Conservation (phyloP, 2,888 invertebrate species). For the Nephrotoma appendiculata region DNA sequence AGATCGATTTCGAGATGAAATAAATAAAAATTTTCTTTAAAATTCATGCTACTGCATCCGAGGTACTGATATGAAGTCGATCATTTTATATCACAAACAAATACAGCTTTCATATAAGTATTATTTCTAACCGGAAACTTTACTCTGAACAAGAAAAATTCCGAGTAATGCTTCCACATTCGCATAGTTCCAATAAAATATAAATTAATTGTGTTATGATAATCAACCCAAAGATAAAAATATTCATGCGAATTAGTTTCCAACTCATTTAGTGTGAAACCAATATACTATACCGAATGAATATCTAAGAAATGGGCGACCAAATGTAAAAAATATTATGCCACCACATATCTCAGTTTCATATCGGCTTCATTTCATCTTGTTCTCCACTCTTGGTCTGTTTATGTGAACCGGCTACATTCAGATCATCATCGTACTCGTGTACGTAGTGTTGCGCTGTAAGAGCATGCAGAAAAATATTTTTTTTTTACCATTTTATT, state of each 20-base stretch:
- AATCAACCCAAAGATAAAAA: not conserved
- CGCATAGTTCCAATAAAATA: not conserved
- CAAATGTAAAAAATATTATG: not conserved
- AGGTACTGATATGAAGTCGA: too few species aligned
- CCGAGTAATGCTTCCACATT: too few species aligned
- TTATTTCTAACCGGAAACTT: too few species aligned
- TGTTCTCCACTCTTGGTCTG: not conserved
- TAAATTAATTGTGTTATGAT: not conserved
- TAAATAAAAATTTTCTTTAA: too few species aligned
- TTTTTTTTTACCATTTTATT: not conserved
- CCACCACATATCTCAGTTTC: not conserved
- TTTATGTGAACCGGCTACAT: not conserved
- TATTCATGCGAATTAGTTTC: not conserved
- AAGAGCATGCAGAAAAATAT: not conserved
- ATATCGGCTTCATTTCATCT: not conserved
- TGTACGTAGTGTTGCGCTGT: not conserved
- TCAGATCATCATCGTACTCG: not conserved
- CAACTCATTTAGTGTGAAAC: not conserved
- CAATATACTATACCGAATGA: not conserved
- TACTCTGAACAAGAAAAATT: too few species aligned
- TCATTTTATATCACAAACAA: too few species aligned
- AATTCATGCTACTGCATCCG: too few species aligned
- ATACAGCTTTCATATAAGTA: too few species aligned
- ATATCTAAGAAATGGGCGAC: not conserved
- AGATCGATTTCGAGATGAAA: too few species aligned